Percentiles rank a stretch among this genome's conserved stretches.
These are phyloP conservation scores for Dufourea novaeangliae DNA, from an alignment of 1,140 invertebrate genomes.

Conservation along the genomic window DNA sequence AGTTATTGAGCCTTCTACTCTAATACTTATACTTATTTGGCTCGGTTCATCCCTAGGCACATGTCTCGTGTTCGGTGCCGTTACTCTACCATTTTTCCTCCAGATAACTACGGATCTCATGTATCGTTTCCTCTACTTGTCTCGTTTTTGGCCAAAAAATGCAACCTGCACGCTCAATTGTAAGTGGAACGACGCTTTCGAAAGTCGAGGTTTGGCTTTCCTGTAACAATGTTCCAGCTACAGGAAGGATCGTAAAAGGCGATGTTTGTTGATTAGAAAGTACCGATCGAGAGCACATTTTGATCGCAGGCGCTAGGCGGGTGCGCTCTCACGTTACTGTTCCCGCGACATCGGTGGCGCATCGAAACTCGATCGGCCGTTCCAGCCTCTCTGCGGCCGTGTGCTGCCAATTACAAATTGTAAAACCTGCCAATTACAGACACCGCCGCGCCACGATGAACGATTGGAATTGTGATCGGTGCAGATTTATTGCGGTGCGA, in stretches of 20 bases:
- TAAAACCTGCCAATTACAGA: constrained; percentile 37
- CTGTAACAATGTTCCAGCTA: not conserved
- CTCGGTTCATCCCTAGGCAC: too few species aligned
- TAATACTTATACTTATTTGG: too few species aligned
- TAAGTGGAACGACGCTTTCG: constrained; percentile 8
- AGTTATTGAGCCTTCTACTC: too few species aligned
- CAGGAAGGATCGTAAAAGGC: constrained; percentile 10
- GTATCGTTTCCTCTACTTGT: too few species aligned
- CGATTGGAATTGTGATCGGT: not conserved
- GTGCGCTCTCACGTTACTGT: constrained; percentile 30
- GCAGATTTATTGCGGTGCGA: not conserved
- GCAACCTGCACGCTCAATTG: too few species aligned
- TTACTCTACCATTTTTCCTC: too few species aligned
- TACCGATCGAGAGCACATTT: constrained; percentile 23
- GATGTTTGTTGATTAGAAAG: constrained; percentile 22
- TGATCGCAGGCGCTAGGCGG: not conserved
- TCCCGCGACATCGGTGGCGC: not conserved
- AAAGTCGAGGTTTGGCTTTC: constrained; percentile 4
- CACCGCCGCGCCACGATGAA: not conserved
- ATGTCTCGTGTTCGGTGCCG: too few species aligned
- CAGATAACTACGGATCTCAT: too few species aligned
- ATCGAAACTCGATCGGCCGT: constrained; percentile 11
- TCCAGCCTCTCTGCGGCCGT: not conserved
- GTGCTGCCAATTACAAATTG: constrained; percentile 44
- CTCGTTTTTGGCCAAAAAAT: too few species aligned